phyloP scores from a whole-genome alignment of 2,888 invertebrate genomes.

The Meteorus colon region DNA sequence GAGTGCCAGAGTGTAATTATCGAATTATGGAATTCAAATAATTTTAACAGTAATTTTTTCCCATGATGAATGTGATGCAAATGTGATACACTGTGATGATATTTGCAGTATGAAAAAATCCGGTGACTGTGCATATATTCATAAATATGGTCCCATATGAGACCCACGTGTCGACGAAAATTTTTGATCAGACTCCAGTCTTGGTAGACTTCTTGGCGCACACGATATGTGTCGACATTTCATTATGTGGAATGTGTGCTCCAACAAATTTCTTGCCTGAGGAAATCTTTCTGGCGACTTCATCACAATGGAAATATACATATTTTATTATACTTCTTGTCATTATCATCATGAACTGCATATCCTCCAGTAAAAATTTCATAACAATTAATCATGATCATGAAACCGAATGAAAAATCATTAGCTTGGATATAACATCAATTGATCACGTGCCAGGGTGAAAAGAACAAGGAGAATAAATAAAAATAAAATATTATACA shows the following conservation, averaged over 20 bases:
- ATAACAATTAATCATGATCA: not conserved
- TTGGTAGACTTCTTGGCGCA: slow-evolving; percentile 12
- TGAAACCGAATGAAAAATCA: not conserved
- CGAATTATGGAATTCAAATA: not conserved
- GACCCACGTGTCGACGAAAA: slow-evolving; percentile 62
- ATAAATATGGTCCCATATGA: slow-evolving; percentile 68
- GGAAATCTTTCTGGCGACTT: slow-evolving; percentile 12
- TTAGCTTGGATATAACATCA: not conserved
- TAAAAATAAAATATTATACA: not conserved
- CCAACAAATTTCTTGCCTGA: slow-evolving; percentile 2
- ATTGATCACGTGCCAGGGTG: not conserved
- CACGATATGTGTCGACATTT: not conserved
- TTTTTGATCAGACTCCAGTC: not conserved
- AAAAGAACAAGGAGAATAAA: not conserved
- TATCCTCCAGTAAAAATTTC: not conserved
- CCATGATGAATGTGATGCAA: slow-evolving; percentile 51
- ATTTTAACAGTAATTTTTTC: no score
- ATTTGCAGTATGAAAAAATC: slow-evolving; percentile 68
- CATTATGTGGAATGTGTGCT: slow-evolving; percentile 18
- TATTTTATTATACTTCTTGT: not conserved
- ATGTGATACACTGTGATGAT: slow-evolving; percentile 56
- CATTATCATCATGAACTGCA: not conserved
- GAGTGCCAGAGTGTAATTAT: not conserved
- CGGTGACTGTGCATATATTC: slow-evolving; percentile 32
- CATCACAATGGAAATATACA: not conserved